A percentile compares a stretch with the other conserved stretches of the same genome.
These are phyloP conservation scores for Tokudaia tokunoshimensis DNA, from an alignment of 2,797 vertebrate species.

Conservation along the genomic window DNA sequence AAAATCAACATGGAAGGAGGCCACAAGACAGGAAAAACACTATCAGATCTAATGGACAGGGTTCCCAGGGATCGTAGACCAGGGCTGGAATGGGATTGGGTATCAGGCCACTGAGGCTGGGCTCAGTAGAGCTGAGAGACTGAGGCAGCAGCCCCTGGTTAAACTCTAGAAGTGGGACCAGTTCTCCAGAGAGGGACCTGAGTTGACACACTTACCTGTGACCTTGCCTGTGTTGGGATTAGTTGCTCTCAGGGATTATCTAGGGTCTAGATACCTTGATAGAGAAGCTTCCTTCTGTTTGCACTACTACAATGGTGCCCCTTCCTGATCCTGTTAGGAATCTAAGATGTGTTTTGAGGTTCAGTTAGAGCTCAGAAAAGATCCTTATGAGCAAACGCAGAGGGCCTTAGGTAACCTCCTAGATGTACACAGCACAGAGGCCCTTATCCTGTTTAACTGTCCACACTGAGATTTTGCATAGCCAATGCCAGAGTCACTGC, in stretches of 20 bases:
- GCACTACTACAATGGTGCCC: not conserved
- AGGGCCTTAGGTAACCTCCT: not conserved
- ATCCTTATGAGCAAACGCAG: not conserved
- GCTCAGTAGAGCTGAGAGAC: not conserved
- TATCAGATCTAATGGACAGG: not conserved
- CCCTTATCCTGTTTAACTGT: not conserved
- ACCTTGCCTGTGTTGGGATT: not conserved
- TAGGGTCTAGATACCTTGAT: not conserved
- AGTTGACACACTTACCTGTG: not conserved
- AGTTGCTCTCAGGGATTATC: not conserved
- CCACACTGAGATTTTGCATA: not conserved
- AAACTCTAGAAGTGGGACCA: not conserved
- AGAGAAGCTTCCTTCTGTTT: not conserved
- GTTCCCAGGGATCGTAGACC: not conserved
- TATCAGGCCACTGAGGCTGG: not conserved
- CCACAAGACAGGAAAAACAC: not conserved
- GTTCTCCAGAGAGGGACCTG: not conserved
- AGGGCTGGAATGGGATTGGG: not conserved
- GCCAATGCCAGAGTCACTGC: not conserved
- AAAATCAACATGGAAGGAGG: not conserved
- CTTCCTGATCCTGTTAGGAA: not conserved
- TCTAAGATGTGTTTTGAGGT: not conserved
- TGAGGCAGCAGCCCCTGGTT: not conserved
- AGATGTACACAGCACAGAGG: fast-evolving
- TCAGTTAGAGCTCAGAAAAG: not conserved